phyloP scores from a whole-genome alignment of 2,797 vertebrate genomes.

The Myripristis murdjan region DNA sequence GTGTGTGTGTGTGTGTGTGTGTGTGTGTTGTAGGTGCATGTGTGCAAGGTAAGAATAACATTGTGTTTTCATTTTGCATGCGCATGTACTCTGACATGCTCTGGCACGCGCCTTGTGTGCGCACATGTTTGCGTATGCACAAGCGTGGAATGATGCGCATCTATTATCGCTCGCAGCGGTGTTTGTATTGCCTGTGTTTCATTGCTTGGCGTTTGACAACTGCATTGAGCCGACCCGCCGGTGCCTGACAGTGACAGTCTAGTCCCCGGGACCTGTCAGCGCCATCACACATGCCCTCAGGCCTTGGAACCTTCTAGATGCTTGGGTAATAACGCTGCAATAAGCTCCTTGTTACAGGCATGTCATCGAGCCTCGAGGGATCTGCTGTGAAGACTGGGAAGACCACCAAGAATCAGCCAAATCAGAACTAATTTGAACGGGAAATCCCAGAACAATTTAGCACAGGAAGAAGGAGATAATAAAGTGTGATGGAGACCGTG shows the following conservation, averaged over 20 bases:
- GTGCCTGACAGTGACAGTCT: conserved; percentile 63
- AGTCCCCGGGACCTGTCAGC: conserved; percentile 74
- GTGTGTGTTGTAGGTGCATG: conserved; percentile 24
- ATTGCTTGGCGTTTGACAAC: conserved; percentile 49
- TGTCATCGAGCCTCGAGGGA: conserved; percentile 56
- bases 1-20: neutral
- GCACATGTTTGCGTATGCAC: conserved; percentile 38
- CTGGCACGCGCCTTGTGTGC: neutral
- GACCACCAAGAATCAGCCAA: conserved; percentile 53
- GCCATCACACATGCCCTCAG: conserved; percentile 65
- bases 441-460: conserved; percentile 38
- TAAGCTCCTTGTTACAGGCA: conserved; percentile 75
- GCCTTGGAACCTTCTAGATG: conserved; percentile 59
- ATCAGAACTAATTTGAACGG: conserved; percentile 45
- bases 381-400: conserved; percentile 41
- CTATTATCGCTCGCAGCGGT: conserved; percentile 14
- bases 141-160: neutral
- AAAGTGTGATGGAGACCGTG: conserved; percentile 34
- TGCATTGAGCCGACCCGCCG: conserved; percentile 46
- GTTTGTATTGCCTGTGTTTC: neutral
- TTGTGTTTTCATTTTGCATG: conserved; percentile 61
- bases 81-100: conserved; percentile 13
- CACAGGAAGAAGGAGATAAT: conserved; percentile 34
- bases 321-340: conserved; percentile 72
- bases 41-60: conserved; percentile 38